Evolutionary conservation across 2,797 vertebrate genomes (phyloP), one percentile per base, ranked within the genome.

Genomic region (Orientallactaga sibirica): DNA sequence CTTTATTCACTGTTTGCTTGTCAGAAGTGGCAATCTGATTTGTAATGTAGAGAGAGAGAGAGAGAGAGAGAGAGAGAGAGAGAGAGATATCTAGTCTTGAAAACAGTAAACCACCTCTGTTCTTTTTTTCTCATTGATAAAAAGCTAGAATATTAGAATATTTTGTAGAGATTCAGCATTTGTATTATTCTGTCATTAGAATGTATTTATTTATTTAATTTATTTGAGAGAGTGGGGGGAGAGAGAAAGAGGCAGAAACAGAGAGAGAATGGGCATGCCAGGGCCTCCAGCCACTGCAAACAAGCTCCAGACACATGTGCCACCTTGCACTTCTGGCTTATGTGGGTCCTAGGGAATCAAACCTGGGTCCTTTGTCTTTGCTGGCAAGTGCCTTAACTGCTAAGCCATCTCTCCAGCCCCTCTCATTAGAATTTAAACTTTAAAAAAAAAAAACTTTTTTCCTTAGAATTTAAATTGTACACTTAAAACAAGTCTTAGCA

Each of bases 121-220:
- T 43, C 43, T 1, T 90, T 78, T 86, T 82, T 66, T 75, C 58
- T 58, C 55, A 58, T 20, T 77, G 25, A 71, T 91, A 29, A 95
- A 78, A 86, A 92, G 14, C 76, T 75, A 1, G 7, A 48, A 48
- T 48, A 48, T 48, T 10, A 48, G 68, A 92, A 58, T 29, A 86
- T 15, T 75, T 76, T 4, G 71, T 27, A 58, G 33, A 86, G 95
- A 70, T 27, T 64, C 5, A 19, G 37, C 15, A 58, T 89, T 73
- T 86, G 11, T 92, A 11, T 73, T 20, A 83, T 75, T 88, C 82
- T 41, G 76, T 87, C 22, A 62, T 24, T 33, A 90, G 88, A 89
- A 48, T 48, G 48, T 48, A 48, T 9, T 48, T 48, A 48, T 48
- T 48, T 48, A 48, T 8, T 48, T 48, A 48, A 10, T 48, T 48